These are phyloP conservation scores for Byasa hedistus DNA, from an alignment of 2,888 invertebrate genomes.

Conservation along the genomic window DNA sequence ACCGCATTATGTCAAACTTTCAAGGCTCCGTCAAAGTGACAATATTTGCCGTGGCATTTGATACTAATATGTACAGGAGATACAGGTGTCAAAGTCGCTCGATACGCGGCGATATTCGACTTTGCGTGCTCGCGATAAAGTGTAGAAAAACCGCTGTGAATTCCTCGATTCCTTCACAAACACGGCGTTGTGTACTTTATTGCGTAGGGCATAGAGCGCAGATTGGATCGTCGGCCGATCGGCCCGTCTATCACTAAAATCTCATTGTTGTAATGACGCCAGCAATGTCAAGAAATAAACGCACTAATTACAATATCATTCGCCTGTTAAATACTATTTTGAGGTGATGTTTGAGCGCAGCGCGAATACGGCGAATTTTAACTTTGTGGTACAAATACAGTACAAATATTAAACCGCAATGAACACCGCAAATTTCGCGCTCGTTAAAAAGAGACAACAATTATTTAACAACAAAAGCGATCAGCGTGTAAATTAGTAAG, in stretches of 20 bases:
- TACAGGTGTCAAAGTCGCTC: constrained; percentile 54
- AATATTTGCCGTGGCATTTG: constrained; percentile 52
- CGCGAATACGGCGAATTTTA: no score
- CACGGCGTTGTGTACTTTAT: constrained; percentile 29
- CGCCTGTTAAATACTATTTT: no score
- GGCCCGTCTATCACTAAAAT: constrained; percentile 33
- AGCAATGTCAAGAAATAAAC: constrained; percentile 20
- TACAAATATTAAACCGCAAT: no score
- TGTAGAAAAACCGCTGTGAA: constrained; percentile 1
- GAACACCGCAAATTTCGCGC: no score
- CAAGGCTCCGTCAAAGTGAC: constrained; percentile 51
- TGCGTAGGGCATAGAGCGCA: constrained; percentile 23
- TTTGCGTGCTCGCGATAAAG: constrained; percentile 24
- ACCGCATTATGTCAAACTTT: constrained; percentile 43
- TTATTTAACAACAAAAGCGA: no score
- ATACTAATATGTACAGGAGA: constrained; percentile 43
- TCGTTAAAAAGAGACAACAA: no score
- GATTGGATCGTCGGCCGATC: constrained; percentile 30
- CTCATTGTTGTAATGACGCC: constrained; percentile 34
- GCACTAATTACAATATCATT: constrained; percentile 7
- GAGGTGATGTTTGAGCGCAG: no score
- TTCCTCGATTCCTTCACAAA: constrained; percentile 21
- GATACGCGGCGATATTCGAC: constrained; percentile 33
- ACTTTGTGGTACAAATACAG: no score
- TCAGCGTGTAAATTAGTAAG: no score